A percentile compares a stretch with the other conserved stretches of the same genome.
phyloP scores from a whole-genome alignment of 2,888 invertebrate species.

The Noctua comes region DNA sequence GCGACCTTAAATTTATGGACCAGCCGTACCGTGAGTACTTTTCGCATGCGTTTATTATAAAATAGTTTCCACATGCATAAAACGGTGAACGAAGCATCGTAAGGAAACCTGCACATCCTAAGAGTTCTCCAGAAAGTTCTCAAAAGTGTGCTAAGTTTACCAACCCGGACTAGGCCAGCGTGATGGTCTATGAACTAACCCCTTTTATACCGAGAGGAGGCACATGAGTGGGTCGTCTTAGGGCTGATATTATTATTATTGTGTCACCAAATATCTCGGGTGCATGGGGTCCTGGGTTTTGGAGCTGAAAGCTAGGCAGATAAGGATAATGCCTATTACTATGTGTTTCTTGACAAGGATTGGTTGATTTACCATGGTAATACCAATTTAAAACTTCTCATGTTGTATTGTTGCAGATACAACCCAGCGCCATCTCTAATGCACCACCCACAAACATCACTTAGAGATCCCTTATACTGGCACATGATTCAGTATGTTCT shows the following conservation, averaged over 20 bases:
- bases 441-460: constrained; percentile 84
- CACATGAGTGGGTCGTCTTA: not conserved
- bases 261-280: not conserved
- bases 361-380: not conserved
- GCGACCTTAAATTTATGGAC: too few species aligned
- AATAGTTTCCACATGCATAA: not conserved
- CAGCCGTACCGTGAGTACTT: not conserved
- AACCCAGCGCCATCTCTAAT: constrained; percentile 84
- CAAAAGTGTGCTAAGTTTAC: not conserved
- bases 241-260: not conserved
- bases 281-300: not conserved
- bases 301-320: not conserved
- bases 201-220: not conserved
- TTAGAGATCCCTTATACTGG: constrained; percentile 85
- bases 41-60: not conserved
- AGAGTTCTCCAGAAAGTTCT: not conserved
- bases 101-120: not conserved
- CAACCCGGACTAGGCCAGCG: not conserved
- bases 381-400: not conserved
- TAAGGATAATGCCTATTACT: not conserved
- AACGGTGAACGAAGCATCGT: not conserved
- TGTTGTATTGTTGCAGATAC: constrained; percentile 76
- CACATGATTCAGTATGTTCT: constrained; percentile 77
- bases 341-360: not conserved
- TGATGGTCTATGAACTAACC: not conserved